Base-by-base conservation (phyloP, 1,140 invertebrate genomes). In the Drosophila teissieri region DNA sequence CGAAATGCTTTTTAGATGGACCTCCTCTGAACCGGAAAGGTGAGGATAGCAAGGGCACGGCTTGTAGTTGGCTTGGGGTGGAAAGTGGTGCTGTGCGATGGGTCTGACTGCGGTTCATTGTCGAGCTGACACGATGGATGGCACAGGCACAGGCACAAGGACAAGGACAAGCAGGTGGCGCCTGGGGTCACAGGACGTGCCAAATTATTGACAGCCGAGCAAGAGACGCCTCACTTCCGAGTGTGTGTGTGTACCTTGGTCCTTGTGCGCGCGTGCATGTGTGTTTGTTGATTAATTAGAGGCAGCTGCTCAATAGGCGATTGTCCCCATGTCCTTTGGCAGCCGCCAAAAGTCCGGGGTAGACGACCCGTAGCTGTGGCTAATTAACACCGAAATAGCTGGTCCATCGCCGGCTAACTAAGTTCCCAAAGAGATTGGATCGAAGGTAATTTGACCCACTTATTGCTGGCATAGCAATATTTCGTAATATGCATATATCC, bases 171-270 rank as follows among this genome's bases (percentile, higher is more conserved):
- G 12, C 15, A 19, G 3, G 17, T 10, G 5, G 42, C 7, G 8
- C 17, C 6, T 48, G 55, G 49, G 68, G 51, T 68, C 69, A 81
- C 44, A 79, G 83, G 72, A 82, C 79, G 79, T 89, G 83, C 83
- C 80, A 88, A 88, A 88, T 88, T 88, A 89, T 88, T 88, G 84
- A 88, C 83, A 83, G 76, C 81, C 69, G 61, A 80, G 76, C 77
- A 49, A 44, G 60, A 68, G 15, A 27, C 55, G 24, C 48, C 40
- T 40, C 46, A 34, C 36, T 24, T 48, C 54, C 48, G 36, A 17
- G 36, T 8, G 27, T 10, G 27, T 31, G 31, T 31, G 31, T 31
- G 31, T 62, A 60, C 54, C 63, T 51, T 34, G 36, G 63, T 54
- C 34, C 61, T 48, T 34, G 61, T 39, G 44, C 36, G 49, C 34